Percentiles rank a stretch among this genome's conserved stretches.
Evolutionary conservation across 2,888 invertebrate species (phyloP).

Genomic region (Bursaphelenchus okinawaensis): DNA sequence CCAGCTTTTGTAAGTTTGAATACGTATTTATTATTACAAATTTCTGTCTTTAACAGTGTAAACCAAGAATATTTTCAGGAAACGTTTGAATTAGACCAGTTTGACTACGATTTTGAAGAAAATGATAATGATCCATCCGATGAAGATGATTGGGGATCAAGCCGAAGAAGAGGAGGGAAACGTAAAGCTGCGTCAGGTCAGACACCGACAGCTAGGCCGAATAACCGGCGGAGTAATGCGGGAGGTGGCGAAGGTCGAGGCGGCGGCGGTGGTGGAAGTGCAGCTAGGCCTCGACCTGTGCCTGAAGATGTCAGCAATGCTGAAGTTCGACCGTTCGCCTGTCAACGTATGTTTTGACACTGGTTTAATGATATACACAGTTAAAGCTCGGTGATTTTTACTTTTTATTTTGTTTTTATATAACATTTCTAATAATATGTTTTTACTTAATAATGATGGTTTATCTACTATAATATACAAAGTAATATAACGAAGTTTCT

Average conservation of each 20-base stretch:
- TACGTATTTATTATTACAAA: no score
- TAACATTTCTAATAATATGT: no score
- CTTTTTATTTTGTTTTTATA: no score
- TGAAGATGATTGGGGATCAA: conserved; percentile 51
- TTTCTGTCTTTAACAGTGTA: not conserved
- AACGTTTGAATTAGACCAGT: conserved; percentile 30
- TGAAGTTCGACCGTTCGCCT: conserved; percentile 17
- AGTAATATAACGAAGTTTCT: no score
- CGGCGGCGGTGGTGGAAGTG: not conserved
- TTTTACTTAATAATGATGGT: no score
- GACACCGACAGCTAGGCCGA: not conserved
- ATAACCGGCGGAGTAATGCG: not conserved
- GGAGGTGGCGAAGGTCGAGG: not conserved
- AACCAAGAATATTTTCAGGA: conserved; percentile 23
- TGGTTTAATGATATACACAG: no score
- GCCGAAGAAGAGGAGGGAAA: conserved; percentile 32
- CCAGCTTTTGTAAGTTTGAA: conserved; percentile 16
- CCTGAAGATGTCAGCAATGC: not conserved
- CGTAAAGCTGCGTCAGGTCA: conserved; percentile 13
- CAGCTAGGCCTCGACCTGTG: not conserved
- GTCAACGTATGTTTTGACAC: conserved; percentile 23
- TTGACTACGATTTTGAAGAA: conserved; percentile 41
- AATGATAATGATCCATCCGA: conserved; percentile 39
- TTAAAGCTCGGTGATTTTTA: no score
- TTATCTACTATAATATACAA: no score